phyloP scores from a whole-genome alignment of 2,113 vertebrate genomes.

The Eurystomus gularis region DNA sequence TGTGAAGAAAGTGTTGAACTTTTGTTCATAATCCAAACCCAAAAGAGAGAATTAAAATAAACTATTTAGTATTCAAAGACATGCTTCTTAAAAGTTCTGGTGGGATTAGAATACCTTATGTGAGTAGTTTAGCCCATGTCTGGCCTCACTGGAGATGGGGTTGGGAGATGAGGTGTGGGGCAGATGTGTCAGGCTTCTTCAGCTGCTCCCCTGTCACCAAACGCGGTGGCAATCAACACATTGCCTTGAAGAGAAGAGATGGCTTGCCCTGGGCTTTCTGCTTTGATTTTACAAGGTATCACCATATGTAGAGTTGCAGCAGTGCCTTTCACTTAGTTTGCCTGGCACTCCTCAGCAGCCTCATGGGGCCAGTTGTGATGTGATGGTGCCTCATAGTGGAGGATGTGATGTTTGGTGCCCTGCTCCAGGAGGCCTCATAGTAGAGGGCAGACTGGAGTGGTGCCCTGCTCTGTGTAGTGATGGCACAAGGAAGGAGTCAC shows the following conservation, averaged over 20 bases:
- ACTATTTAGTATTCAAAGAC: not conserved
- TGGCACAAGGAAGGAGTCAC: not conserved
- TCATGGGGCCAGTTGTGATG: too few species aligned
- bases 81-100: not conserved
- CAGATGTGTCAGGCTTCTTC: not conserved
- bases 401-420: not conserved
- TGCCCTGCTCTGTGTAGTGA: not conserved
- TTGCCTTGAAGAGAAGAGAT: not conserved
- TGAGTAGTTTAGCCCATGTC: not conserved
- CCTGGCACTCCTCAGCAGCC: not conserved
- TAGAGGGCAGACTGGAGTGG: not conserved
- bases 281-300: not conserved
- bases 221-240: too few species aligned
- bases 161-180: too few species aligned
- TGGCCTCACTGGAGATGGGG: not conserved
- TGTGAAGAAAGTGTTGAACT: not conserved
- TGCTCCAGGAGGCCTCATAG: too few species aligned
- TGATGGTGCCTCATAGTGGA: not conserved
- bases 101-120: not conserved
- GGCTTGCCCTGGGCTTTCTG: not conserved
- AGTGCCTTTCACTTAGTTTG: not conserved
- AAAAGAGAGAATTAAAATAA: not conserved
- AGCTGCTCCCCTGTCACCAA: not conserved
- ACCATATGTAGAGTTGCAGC: rapidly evolving
- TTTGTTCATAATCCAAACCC: not conserved